These are phyloP conservation scores for Pedicia rivosa DNA, from an alignment of 2,888 invertebrate genomes.

Conservation along the genomic window DNA sequence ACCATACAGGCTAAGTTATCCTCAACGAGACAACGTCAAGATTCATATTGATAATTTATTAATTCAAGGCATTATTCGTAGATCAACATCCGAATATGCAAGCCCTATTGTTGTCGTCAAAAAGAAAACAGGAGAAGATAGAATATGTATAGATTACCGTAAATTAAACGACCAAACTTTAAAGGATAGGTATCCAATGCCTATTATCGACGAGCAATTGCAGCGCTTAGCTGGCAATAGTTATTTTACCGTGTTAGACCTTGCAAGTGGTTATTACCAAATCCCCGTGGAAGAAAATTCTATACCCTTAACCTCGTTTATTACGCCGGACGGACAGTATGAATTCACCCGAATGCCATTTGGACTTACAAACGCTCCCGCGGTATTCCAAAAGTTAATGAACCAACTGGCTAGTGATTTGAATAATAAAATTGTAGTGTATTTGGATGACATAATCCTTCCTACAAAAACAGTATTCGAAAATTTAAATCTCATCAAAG, in stretches of 20 bases:
- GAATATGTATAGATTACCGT: conserved; percentile 18
- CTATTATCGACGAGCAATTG: conserved; percentile 15
- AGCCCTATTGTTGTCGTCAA: conserved; percentile 18
- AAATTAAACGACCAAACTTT: conserved; percentile 16
- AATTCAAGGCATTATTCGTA: conserved; percentile 16
- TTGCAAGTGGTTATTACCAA: conserved; percentile 8
- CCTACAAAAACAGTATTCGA: conserved; percentile 6
- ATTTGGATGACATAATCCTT: conserved; percentile 6
- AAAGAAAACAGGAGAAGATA: conserved; percentile 17
- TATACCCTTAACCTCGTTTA: conserved; percentile 14
- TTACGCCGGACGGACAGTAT: conserved; percentile 17
- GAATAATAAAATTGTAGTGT: not conserved
- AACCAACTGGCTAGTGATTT: not conserved
- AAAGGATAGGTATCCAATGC: conserved; percentile 13
- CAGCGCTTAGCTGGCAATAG: not conserved
- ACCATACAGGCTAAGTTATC: conserved; percentile 3
- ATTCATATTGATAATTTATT: conserved; percentile 2
- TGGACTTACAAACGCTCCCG: conserved; percentile 16
- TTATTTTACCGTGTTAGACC: conserved; percentile 9
- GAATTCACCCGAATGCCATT: conserved; percentile 19
- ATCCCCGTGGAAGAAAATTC: conserved; percentile 2
- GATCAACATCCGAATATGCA: conserved; percentile 17
- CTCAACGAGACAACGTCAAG: conserved; percentile 1
- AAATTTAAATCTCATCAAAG: not conserved
- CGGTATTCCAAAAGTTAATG: conserved; percentile 16